phyloP scores from a whole-genome alignment of 2,888 invertebrate genomes.

The Hirtodrosophila alboralis region DNA sequence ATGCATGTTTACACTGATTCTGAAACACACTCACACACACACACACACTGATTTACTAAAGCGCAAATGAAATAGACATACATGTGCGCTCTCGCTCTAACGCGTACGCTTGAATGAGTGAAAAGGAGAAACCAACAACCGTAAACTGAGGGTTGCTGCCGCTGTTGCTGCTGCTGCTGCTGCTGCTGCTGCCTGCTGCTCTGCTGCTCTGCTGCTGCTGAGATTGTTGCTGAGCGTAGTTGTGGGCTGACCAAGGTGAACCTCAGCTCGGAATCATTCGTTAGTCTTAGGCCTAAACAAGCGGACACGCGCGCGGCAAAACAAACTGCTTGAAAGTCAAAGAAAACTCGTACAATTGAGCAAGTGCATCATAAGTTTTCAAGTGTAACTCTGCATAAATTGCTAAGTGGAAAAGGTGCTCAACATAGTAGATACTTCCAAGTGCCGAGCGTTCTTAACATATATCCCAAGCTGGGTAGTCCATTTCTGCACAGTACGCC shows the following conservation, averaged over 20 bases:
- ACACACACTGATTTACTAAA: constrained; percentile 67
- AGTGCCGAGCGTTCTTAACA: constrained; percentile 28
- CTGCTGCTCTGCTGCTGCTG: constrained; percentile 16
- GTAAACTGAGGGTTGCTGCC: constrained; percentile 37
- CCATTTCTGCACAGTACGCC: constrained; percentile 82
- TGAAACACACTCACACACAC: constrained; percentile 56
- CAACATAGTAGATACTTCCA: neutral
- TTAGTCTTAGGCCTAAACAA: constrained; percentile 83
- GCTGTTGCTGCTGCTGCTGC: neutral
- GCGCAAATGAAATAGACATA: constrained; percentile 39
- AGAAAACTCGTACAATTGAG: constrained; percentile 13
- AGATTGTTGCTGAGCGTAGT: constrained; percentile 59
- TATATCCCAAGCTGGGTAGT: constrained; percentile 83
- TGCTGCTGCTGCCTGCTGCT: neutral
- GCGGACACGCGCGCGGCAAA: constrained; percentile 77
- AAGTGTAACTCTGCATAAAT: neutral
- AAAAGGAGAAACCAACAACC: constrained; percentile 45
- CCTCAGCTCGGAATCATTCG: constrained; percentile 80
- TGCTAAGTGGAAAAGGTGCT: constrained; percentile 1
- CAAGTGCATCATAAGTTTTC: constrained; percentile 15
- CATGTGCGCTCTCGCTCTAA: constrained; percentile 3
- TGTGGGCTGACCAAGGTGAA: constrained; percentile 41
- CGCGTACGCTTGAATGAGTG: constrained; percentile 54
- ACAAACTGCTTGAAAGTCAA: neutral
- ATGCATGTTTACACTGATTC: constrained; percentile 72